Percentiles rank a stretch among this genome's conserved stretches.
These are phyloP conservation scores for Myiozetetes cayanensis DNA, from an alignment of 2,113 vertebrate species.

Conservation along the genomic window DNA sequence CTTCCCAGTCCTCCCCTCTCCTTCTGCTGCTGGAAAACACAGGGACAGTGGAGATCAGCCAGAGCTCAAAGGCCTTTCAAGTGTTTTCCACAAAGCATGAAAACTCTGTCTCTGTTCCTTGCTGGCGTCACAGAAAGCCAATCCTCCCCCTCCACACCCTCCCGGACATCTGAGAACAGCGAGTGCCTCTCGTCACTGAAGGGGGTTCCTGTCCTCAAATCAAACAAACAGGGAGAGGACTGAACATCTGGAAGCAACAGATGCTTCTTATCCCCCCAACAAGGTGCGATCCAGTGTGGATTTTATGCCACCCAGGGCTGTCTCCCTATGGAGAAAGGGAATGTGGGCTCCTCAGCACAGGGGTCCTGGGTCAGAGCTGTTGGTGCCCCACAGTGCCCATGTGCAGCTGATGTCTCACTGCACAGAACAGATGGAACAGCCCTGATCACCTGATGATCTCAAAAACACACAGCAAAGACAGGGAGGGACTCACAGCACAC, in stretches of 20 bases:
- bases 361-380: background rate
- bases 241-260: slow-evolving; percentile 61
- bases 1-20: background rate
- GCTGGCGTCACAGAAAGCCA: background rate
- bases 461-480: accelerated
- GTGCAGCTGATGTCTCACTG: background rate
- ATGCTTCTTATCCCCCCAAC: background rate
- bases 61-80: slow-evolving; percentile 35
- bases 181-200: background rate
- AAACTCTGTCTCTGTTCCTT: background rate
- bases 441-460: background rate
- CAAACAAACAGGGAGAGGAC: background rate
- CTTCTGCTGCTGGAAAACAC: background rate
- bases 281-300: background rate
- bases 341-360: background rate
- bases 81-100: background rate
- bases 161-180: background rate
- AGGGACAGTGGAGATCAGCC: background rate
- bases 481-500: accelerated
- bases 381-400: accelerated
- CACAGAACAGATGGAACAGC: background rate
- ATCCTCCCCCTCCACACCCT: background rate
- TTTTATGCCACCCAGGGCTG: slow-evolving; percentile 7
- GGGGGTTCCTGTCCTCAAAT: slow-evolving; percentile 10
- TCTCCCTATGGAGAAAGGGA: background rate